Evolutionary conservation across 2,888 invertebrate genomes (phyloP), one percentile per base, ranked within the genome.

Genomic region (Leucoma salicis): DNA sequence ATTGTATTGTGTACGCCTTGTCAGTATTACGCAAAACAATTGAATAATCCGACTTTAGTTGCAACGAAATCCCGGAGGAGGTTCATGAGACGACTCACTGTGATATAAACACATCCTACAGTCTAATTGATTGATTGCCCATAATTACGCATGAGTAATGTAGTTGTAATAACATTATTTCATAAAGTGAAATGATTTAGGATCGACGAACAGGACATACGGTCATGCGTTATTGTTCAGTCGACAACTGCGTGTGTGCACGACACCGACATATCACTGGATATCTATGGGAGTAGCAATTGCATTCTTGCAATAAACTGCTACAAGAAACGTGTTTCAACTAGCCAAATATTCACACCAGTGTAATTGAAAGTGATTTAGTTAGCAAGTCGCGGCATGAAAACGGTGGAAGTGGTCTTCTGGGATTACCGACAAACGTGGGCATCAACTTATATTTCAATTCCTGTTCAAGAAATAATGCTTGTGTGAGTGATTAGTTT

Each of bases 201-300:
- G 74, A 71, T 73, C 72, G 69, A 50, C 57, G 58, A 59, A 48
- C 78, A 79, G 82, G 82, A 82, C 78, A 78, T 70, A 74, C 71
- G 70, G 69, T 79, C 74, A 73, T 53, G 62, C 49, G 66, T 67
- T 62, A 74, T 74, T 76, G 80, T 73, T 77, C 76, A 76, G 81
- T 79, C 71, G 73, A 66, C 66, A 65, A 62, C 66, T 53, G 48
- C 61, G 63, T 62, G 53, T 50, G 63, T 64, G 63, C 68, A 66
- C 66, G 29, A 13, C 29, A 28, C 13, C 28, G 28, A 12, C 13
- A 2, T 29, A 29, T 29, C 2, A n/a, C n/a, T 21, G 2, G 11
- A 27, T n/a, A 4, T 27, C n/a, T 10, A 11, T 10, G 27, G n/a
- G 2, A 27, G 4, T 25, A 25, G 2, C 27, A 27, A n/a, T 27